These are phyloP conservation scores for Myiotriccus ornatus DNA, from an alignment of 2,797 vertebrate genomes.

Conservation along the genomic window DNA sequence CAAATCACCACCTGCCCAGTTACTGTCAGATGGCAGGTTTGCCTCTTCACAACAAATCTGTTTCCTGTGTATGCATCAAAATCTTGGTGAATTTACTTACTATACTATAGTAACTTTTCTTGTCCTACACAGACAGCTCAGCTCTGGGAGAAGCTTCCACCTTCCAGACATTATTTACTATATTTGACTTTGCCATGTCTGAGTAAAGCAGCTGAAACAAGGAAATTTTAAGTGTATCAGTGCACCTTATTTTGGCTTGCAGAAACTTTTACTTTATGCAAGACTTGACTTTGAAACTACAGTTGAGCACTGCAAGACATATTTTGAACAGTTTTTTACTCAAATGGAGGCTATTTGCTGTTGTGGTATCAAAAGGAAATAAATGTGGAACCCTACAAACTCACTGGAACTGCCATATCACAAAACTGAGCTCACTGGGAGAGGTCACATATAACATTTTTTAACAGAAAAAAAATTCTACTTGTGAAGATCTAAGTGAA, in stretches of 20 bases:
- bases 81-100: neutral
- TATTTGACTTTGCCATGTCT: neutral
- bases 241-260: neutral
- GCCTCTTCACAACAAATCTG: conserved; percentile 47
- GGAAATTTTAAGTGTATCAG: neutral
- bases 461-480: neutral
- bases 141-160: neutral
- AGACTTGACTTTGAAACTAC: neutral
- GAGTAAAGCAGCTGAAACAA: neutral
- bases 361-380: neutral
- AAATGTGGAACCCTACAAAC: neutral
- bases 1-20: conserved; percentile 48
- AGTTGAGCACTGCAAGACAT: neutral
- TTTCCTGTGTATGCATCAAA: neutral
- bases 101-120: neutral
- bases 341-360: neutral
- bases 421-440: neutral
- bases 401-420: neutral
- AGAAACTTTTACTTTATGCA: neutral
- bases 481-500: neutral
- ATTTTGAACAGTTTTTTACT: neutral
- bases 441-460: neutral
- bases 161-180: neutral
- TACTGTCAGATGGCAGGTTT: conserved; percentile 47
- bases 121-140: neutral